Conservation (phyloP, 2,113 vertebrate species). For the Psettodes erumei region DNA sequence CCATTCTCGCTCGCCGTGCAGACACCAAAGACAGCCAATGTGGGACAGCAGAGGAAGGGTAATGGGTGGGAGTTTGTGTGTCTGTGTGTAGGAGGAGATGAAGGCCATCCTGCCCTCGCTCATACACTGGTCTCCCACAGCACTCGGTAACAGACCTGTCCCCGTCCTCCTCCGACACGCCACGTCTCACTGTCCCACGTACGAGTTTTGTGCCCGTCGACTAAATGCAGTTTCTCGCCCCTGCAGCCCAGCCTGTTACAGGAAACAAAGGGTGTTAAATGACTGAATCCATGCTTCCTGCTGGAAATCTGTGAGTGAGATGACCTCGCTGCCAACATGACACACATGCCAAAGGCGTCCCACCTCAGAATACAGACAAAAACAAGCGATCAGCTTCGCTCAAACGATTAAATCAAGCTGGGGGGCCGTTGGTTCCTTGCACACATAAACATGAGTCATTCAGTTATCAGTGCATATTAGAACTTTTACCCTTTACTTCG, state of each 20-base stretch:
- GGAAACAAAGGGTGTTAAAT: conserved; percentile 73
- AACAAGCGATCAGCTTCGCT: background rate
- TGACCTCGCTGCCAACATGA: background rate
- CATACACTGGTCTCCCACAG: conserved; percentile 7
- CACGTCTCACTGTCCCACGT: background rate
- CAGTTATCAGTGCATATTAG: background rate
- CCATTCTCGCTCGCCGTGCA: conserved; percentile 34
- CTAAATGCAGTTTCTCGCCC: conserved; percentile 59
- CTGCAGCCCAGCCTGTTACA: conserved; percentile 58
- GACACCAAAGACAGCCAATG: conserved; percentile 46
- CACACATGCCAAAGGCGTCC: background rate
- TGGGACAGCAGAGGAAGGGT: conserved; percentile 50
- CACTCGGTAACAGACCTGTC: conserved; percentile 29
- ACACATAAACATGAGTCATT: background rate
- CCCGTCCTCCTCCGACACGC: background rate
- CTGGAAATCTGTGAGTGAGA: conserved; percentile 77
- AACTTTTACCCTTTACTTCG: background rate
- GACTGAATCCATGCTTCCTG: conserved; percentile 76
- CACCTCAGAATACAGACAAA: conserved; percentile 1
- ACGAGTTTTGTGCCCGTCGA: conserved; percentile 7
- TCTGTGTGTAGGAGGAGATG: conserved; percentile 59
- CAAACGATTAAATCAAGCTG: background rate
- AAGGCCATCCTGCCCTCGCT: conserved; percentile 49
- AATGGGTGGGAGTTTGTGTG: conserved; percentile 57
- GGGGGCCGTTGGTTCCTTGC: too few relatives aligned